Evolutionary conservation across 2,113 vertebrate species (phyloP).

Genomic region (Poeciliopsis turrubarensis): DNA sequence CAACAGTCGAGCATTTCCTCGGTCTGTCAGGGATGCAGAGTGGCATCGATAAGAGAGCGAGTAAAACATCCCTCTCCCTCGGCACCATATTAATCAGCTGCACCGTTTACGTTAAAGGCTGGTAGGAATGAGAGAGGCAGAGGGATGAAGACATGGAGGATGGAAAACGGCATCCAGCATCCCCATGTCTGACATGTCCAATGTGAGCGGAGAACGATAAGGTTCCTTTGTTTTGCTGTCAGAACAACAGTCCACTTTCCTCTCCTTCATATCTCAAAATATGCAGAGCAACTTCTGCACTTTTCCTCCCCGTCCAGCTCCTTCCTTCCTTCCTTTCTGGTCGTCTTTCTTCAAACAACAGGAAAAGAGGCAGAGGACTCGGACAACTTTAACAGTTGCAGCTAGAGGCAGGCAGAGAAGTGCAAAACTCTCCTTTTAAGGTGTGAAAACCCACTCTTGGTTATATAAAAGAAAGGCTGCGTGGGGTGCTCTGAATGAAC

Average conservation of each 20-base stretch:
- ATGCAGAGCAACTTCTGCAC: constrained; percentile 29
- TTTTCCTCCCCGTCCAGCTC: constrained; percentile 37
- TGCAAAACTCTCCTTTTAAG: constrained; percentile 83
- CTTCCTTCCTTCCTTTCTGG: constrained; percentile 45
- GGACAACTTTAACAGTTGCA: constrained; percentile 59
- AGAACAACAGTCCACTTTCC: constrained; percentile 26
- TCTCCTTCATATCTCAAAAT: constrained; percentile 46
- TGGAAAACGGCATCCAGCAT: constrained; percentile 43
- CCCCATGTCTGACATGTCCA: constrained; percentile 53
- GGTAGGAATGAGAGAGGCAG: constrained; percentile 58
- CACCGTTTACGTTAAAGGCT: constrained; percentile 61
- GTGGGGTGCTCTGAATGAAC: constrained; percentile 51
- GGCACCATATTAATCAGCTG: constrained; percentile 78
- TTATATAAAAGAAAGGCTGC: constrained; percentile 73
- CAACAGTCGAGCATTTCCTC: constrained; percentile 64
- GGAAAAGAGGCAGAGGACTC: constrained; percentile 62
- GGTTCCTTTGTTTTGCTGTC: constrained; percentile 63
- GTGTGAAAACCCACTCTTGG: constrained; percentile 77
- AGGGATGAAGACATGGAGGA: constrained; percentile 28
- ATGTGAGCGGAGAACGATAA: constrained; percentile 51
- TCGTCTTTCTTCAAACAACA: constrained; percentile 62
- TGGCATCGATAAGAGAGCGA: constrained; percentile 57
- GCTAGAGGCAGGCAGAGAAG: constrained; percentile 67
- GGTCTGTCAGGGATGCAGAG: constrained; percentile 58
- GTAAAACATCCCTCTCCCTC: constrained; percentile 54